A percentile compares a stretch with the other conserved stretches of the same genome.
Conservation (phyloP, 2,113 vertebrate genomes). For the Gadus chalcogrammus region DNA sequence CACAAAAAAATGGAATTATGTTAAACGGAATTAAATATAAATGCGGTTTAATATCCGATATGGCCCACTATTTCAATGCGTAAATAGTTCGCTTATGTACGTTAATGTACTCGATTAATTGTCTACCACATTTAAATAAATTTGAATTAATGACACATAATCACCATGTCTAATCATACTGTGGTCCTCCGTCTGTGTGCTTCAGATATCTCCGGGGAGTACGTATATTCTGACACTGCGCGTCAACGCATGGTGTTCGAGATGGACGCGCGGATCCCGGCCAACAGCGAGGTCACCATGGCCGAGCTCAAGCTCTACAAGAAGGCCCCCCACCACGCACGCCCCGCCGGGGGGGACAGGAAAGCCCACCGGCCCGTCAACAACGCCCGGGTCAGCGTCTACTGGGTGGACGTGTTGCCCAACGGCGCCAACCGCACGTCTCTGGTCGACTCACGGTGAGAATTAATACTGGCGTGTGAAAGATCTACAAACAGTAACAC, state of each 20-base stretch:
- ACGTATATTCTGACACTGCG: constrained; percentile 75
- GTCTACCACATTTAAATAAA: not conserved
- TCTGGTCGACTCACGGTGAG: constrained; percentile 89
- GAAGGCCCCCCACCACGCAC: constrained; percentile 72
- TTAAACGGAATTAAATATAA: not conserved
- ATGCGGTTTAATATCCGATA: too few species aligned
- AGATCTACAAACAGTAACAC: not conserved
- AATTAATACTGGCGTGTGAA: not conserved
- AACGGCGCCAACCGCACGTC: constrained; percentile 85
- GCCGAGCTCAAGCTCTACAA: constrained; percentile 90
- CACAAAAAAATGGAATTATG: not conserved
- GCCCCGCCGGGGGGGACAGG: constrained; percentile 62
- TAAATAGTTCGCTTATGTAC: not conserved
- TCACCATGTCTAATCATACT: too few species aligned
- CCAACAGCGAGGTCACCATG: constrained; percentile 90
- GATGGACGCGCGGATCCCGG: constrained; percentile 86
- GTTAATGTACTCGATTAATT: not conserved
- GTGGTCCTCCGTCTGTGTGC: not conserved
- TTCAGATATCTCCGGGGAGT: constrained; percentile 80
- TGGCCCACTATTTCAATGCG: not conserved
- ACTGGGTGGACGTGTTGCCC: constrained; percentile 81
- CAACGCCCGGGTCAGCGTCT: constrained; percentile 85
- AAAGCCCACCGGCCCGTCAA: constrained; percentile 69
- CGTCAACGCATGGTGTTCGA: constrained; percentile 82
- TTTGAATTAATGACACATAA: not conserved